Base-by-base conservation (phyloP, 2,113 vertebrate genomes). In the Centropus bengalensis region DNA sequence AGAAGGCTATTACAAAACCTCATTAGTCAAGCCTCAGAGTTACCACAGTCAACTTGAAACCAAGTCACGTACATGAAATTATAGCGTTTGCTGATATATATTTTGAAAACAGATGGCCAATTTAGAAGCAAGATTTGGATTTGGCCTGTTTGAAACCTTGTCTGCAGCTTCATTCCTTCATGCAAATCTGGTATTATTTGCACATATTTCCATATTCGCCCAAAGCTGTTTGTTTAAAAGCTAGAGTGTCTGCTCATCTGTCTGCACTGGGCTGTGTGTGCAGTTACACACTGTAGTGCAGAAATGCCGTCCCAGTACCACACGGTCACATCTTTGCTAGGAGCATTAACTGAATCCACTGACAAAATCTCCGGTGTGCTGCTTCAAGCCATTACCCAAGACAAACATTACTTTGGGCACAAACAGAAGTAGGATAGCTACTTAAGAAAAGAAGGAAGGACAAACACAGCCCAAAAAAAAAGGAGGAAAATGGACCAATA, bases 1-100 rank as follows among this genome's bases (percentile, higher is more conserved):
- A 95, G 71, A 89, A 9, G 18, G 22, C 44, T 28, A 2, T 97
- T 93, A 92, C 74, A 89, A 96, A 96, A 97, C 30, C 24, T 54
- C 12, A 18, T 86, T 76, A 60, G 83, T 56, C 93, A 94, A 86
- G 59, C 55, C 67, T 66, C 81, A 64, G 75, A 64, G 62, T 94
- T 70, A 93, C 70, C 82, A 70, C 38, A 56, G 26, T 14, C 45
- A 49, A 33, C 45, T 80, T 49, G 83, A 89, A 87, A 89, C 18
- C 26, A 70, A 90, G 81, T 80, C 56, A 33, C 22, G 8, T 49
- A 93, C 14, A 0, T 90, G 75, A 91, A 93, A 80, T 58, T 56
- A 44, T 22, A 93, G 40, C 38, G 56, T 67, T 80, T 80, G 23
- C 59, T 91, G 75, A 55, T 70, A 44, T 2, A 56, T 0, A 4